Conservation (phyloP, 1,140 invertebrate species). For the Coptotermes formosanus region DNA sequence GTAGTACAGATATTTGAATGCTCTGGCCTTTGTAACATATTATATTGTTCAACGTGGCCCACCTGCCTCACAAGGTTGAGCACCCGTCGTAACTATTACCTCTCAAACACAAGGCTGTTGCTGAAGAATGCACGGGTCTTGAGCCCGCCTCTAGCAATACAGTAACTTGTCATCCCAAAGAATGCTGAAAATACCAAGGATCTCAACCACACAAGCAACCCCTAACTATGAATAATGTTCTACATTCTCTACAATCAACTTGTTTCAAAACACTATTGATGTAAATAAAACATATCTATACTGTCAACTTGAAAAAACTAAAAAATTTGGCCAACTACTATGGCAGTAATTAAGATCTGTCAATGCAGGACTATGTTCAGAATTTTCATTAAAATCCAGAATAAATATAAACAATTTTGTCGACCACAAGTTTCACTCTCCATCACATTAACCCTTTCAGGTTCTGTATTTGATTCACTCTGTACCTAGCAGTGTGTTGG, state of each 20-base stretch:
- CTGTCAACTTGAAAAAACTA: not conserved
- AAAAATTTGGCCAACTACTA: not conserved
- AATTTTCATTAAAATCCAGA: too few relatives aligned
- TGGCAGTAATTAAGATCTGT: too few relatives aligned
- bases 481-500: too few relatives aligned
- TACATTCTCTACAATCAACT: not conserved
- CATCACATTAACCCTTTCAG: too few relatives aligned
- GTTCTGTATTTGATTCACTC: too few relatives aligned
- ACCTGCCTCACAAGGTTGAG: too few relatives aligned
- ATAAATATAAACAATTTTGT: too few relatives aligned
- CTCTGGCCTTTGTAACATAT: too few relatives aligned
- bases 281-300: not conserved
- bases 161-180: not conserved
- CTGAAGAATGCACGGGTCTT: not conserved
- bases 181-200: slow-evolving; percentile 25
- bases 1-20: too few relatives aligned
- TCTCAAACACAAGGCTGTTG: slow-evolving; percentile 2
- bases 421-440: too few relatives aligned
- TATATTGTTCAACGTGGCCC: too few relatives aligned
- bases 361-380: too few relatives aligned
- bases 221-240: not conserved
- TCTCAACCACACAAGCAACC: slow-evolving; percentile 28
- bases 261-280: not conserved
- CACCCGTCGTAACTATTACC: slow-evolving; percentile 1
- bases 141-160: not conserved